Conservation (phyloP, 2,797 vertebrate genomes). For the Melanotaenia nigrans region DNA sequence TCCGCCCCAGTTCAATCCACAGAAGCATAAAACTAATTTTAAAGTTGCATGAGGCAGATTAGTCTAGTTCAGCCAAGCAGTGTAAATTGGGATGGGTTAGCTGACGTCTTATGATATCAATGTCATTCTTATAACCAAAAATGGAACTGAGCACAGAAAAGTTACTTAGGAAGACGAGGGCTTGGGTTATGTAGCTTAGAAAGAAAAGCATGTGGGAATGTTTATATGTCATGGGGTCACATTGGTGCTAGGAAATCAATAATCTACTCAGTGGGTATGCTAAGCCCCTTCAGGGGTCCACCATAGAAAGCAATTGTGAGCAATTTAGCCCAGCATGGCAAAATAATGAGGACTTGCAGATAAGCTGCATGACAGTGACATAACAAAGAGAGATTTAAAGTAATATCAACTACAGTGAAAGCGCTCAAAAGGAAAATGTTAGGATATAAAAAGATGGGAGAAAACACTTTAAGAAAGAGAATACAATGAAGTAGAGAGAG, state of each 20-base stretch:
- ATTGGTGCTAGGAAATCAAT: conserved; percentile 29
- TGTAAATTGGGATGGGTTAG: conserved; percentile 58
- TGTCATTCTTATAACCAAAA: conserved; percentile 45
- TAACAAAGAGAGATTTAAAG: conserved; percentile 26
- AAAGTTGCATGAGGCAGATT: conserved; percentile 79
- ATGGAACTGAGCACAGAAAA: conserved; percentile 23
- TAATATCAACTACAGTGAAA: conserved; percentile 27
- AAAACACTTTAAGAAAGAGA: conserved; percentile 7
- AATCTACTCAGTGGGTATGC: conserved; percentile 30
- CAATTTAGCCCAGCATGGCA: conserved; percentile 37
- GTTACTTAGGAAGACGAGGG: conserved; percentile 13
- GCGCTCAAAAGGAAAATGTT: neutral
- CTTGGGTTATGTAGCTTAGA: conserved; percentile 3
- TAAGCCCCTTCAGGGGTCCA: conserved; percentile 49
- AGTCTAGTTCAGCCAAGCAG: conserved; percentile 71
- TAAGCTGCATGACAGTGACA: conserved; percentile 18
- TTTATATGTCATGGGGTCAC: conserved; percentile 26
- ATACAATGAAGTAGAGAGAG: neutral
- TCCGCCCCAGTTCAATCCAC: conserved; percentile 62
- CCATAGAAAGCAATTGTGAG: conserved; percentile 37
- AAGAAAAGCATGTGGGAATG: conserved; percentile 4
- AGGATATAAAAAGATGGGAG: neutral
- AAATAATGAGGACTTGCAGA: conserved; percentile 49
- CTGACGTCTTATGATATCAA: conserved; percentile 43
- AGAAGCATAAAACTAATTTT: conserved; percentile 64